phyloP scores from a whole-genome alignment of 2,888 invertebrate species.

The Plebejus melissa region DNA sequence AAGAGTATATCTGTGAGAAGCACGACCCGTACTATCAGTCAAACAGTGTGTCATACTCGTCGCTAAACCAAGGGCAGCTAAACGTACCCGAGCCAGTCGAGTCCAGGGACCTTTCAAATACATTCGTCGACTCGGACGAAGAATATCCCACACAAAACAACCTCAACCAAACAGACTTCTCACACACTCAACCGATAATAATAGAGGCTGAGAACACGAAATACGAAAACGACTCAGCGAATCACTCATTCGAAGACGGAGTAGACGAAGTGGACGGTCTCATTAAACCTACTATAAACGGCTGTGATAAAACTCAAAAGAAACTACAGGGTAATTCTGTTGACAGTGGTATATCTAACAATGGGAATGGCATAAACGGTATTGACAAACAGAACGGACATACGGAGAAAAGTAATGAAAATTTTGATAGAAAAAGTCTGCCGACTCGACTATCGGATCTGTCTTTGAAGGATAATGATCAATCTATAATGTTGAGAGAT shows the following conservation, averaged over 20 bases:
- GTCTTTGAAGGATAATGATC: conserved; percentile 61
- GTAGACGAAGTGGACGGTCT: conserved; percentile 64
- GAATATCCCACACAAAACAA: conserved; percentile 71
- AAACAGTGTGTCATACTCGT: conserved; percentile 65
- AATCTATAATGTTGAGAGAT: conserved; percentile 48
- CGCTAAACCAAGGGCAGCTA: conserved; percentile 63
- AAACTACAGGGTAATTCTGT: conserved; percentile 65
- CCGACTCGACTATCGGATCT: conserved; percentile 60
- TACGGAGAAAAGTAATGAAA: conserved; percentile 34
- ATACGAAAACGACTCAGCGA: conserved; percentile 60
- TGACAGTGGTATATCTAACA: conserved; percentile 69
- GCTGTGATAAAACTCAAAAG: conserved; percentile 49
- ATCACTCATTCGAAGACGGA: conserved; percentile 70
- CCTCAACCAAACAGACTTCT: conserved; percentile 70
- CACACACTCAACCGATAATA: conserved; percentile 68
- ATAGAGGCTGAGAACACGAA: conserved; percentile 66
- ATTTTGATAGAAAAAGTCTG: conserved; percentile 48
- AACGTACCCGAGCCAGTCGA: conserved; percentile 69
- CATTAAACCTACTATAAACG: conserved; percentile 48
- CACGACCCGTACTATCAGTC: conserved; percentile 70
- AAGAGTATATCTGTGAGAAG: conserved; percentile 73
- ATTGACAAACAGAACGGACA: conserved; percentile 46
- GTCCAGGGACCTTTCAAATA: conserved; percentile 53
- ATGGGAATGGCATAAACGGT: conserved; percentile 44
- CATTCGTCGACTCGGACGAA: conserved; percentile 66